Conservation (phyloP, 2,888 invertebrate genomes). For the Aricia artaxerxes region DNA sequence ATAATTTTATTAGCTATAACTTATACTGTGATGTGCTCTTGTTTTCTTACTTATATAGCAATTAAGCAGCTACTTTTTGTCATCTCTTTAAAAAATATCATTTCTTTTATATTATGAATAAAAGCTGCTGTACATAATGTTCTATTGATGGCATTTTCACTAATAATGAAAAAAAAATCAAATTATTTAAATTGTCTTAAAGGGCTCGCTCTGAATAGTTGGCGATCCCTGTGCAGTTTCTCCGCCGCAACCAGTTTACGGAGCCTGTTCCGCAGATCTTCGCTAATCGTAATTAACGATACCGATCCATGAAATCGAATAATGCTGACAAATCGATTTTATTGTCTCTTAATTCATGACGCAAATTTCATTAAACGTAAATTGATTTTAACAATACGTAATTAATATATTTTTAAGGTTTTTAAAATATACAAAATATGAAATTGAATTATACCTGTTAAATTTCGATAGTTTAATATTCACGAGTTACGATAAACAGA, state of each 20-base stretch:
- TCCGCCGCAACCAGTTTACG: constrained; percentile 66
- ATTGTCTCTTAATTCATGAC: constrained; percentile 8
- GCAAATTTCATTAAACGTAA: constrained; percentile 44
- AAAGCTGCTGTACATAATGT: no score
- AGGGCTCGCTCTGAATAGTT: constrained; percentile 63
- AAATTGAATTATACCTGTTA: background rate
- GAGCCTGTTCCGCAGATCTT: constrained; percentile 60
- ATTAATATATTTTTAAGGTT: background rate
- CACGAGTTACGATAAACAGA: constrained; percentile 7
- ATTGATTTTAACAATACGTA: background rate
- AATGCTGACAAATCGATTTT: constrained; percentile 64
- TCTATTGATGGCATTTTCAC: no score
- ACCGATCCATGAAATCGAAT: constrained; percentile 68
- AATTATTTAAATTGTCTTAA: background rate
- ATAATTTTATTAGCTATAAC: no score
- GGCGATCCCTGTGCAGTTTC: constrained; percentile 64
- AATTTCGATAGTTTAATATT: constrained; percentile 49
- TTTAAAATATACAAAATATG: no score
- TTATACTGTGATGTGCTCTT: no score
- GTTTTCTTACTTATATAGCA: no score
- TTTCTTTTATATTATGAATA: no score
- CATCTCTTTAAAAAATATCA: no score
- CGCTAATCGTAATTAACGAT: constrained; percentile 72
- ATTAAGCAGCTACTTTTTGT: no score
- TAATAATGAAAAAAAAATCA: no score